Evolutionary conservation across 1,140 invertebrate species (phyloP).

Genomic region (Ectropis grisescens): DNA sequence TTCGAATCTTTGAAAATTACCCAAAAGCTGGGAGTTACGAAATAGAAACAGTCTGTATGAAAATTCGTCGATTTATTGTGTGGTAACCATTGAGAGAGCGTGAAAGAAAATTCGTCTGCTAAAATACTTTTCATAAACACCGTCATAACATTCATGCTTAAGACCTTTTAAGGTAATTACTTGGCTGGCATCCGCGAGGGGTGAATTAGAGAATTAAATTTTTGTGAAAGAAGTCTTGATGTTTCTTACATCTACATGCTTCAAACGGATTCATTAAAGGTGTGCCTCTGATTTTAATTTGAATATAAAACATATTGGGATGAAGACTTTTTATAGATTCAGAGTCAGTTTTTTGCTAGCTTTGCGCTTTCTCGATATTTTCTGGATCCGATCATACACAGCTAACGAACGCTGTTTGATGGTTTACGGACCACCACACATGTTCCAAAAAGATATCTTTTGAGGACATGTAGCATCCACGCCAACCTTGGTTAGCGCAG

Average conservation of each 20-base stretch:
- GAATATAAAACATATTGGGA: background rate
- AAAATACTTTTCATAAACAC: constrained; percentile 65
- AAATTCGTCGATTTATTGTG: constrained; percentile 33
- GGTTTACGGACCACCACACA: too few species aligned
- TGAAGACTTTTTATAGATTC: background rate
- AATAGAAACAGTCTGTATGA: too few species aligned
- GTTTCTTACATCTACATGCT: constrained; percentile 37
- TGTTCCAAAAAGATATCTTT: too few species aligned
- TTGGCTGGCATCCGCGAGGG: constrained; percentile 28
- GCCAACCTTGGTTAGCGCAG: too few species aligned
- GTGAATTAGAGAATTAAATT: constrained; percentile 65
- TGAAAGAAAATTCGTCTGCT: constrained; percentile 43
- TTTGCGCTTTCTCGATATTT: background rate
- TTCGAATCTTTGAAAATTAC: too few species aligned
- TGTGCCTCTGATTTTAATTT: background rate
- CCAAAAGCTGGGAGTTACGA: too few species aligned
- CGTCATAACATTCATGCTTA: constrained; percentile 68
- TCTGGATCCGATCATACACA: too few species aligned
- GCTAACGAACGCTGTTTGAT: too few species aligned
- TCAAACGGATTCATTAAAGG: constrained; percentile 20
- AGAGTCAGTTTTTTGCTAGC: background rate
- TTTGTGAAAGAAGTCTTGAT: constrained; percentile 60
- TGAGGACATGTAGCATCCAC: too few species aligned
- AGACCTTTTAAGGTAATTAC: constrained; percentile 69
- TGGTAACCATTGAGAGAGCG: constrained; percentile 47